These are phyloP conservation scores for Campoletis sonorensis DNA, from an alignment of 1,140 invertebrate genomes.

Conservation along the genomic window DNA sequence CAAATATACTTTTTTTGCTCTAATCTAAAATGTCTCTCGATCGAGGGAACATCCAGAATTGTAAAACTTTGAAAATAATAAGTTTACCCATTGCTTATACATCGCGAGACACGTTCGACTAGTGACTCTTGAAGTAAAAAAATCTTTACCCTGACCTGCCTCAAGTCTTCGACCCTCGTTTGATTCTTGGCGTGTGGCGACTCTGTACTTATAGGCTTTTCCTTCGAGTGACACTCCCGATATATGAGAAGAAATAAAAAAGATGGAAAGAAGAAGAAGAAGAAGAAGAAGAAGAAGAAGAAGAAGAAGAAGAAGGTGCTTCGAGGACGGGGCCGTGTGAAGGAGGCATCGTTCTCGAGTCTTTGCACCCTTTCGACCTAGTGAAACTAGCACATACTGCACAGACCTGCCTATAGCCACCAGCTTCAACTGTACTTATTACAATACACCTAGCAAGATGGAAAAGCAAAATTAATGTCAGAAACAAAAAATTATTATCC, in stretches of 20 bases:
- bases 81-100: background rate
- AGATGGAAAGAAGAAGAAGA: background rate
- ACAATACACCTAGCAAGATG: background rate
- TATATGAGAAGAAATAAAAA: constrained; percentile 35
- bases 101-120: background rate
- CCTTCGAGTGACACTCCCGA: constrained; percentile 32
- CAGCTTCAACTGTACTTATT: constrained; percentile 14
- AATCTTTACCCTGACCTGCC: background rate
- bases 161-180: background rate
- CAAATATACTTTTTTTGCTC: no score
- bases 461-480: background rate
- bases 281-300: no score
- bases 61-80: no score
- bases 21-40: no score
- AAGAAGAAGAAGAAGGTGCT: background rate
- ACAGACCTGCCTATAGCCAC: background rate
- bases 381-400: constrained; percentile 37
- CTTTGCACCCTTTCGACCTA: constrained; percentile 27
- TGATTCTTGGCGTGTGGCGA: background rate
- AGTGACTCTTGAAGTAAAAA: background rate
- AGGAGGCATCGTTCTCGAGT: constrained; percentile 30
- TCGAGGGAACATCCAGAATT: no score
- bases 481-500: background rate
- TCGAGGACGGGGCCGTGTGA: constrained; percentile 37
- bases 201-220: constrained; percentile 8